phyloP scores from a whole-genome alignment of 2,888 invertebrate species.

The Pantelozetes paolii region DNA sequence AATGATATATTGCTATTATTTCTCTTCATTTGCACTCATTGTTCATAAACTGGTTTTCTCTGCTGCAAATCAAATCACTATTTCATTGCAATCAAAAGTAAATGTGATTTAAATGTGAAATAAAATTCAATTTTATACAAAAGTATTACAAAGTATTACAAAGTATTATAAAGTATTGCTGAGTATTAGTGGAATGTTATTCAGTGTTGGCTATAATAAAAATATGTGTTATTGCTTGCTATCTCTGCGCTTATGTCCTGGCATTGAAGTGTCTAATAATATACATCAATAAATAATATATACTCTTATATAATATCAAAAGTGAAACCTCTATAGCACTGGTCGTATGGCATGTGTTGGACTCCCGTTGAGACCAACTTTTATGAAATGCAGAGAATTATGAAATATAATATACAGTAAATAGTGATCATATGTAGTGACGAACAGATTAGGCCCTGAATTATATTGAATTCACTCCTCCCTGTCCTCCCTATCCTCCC shows the following conservation, averaged over 20 bases:
- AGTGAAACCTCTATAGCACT: neutral
- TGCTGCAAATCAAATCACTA: too few species aligned
- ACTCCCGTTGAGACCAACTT: slow-evolving; percentile 27
- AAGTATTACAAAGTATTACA: too few species aligned
- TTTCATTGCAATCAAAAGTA: too few species aligned
- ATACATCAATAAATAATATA: neutral
- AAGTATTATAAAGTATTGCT: too few species aligned
- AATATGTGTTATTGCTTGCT: neutral
- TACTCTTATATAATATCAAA: neutral
- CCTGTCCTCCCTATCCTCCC: too few species aligned
- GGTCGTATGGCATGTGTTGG: slow-evolving; percentile 15
- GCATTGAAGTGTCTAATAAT: neutral
- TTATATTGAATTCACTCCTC: slow-evolving; percentile 33
- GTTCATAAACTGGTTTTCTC: neutral
- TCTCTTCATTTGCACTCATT: neutral
- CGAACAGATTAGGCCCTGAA: slow-evolving; percentile 31
- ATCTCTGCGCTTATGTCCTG: neutral
- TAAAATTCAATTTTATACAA: too few species aligned
- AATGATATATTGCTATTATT: slow-evolving; percentile 34
- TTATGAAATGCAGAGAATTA: slow-evolving; percentile 31
- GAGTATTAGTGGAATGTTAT: too few species aligned
- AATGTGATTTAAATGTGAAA: too few species aligned
- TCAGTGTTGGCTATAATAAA: too few species aligned
- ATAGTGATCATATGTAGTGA: slow-evolving; percentile 31
- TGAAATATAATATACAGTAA: slow-evolving; percentile 34